A percentile compares a stretch with the other conserved stretches of the same genome.
Conservation (phyloP, 23 tunicate genomes). For the Corella eumyota region DNA sequence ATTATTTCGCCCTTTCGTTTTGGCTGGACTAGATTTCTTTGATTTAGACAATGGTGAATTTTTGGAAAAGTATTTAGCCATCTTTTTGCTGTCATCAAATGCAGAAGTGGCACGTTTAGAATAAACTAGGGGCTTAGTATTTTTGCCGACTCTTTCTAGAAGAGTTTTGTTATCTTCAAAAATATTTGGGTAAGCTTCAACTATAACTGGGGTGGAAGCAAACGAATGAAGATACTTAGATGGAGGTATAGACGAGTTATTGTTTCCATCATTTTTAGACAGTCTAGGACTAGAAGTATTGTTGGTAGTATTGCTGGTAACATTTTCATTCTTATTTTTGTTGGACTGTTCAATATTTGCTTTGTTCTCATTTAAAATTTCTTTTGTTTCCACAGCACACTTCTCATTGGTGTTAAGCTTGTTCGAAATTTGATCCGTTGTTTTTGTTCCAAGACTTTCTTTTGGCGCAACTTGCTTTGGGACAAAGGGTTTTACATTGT, state of each 20-base stretch:
- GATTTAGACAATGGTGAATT: neutral
- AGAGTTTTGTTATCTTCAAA: slow-evolving; percentile 10
- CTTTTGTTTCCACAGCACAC: slow-evolving; percentile 3
- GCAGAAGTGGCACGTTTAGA: slow-evolving; percentile 16
- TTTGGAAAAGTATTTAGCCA: neutral
- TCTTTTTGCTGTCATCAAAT: slow-evolving; percentile 14
- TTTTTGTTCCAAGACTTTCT: slow-evolving; percentile 1
- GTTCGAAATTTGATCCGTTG: neutral
- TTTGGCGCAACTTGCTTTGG: neutral
- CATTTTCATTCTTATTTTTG: neutral
- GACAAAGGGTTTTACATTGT: too few relatives aligned
- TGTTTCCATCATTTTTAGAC: neutral
- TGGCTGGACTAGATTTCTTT: slow-evolving; percentile 1
- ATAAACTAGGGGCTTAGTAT: neutral
- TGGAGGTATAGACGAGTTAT: too few relatives aligned
- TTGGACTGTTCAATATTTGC: neutral
- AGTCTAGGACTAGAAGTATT: neutral
- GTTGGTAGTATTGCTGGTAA: neutral
- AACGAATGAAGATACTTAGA: too few relatives aligned
- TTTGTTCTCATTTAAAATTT: neutral
- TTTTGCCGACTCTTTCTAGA: slow-evolving; percentile 9
- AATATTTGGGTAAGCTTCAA: slow-evolving; percentile 38
- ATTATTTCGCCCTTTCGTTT: slow-evolving; percentile 2
- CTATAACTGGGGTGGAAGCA: slow-evolving; percentile 45
- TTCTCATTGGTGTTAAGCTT: neutral